These are phyloP conservation scores for Ictalurus punctatus DNA, from an alignment of 2,113 vertebrate genomes.

Conservation along the genomic window DNA sequence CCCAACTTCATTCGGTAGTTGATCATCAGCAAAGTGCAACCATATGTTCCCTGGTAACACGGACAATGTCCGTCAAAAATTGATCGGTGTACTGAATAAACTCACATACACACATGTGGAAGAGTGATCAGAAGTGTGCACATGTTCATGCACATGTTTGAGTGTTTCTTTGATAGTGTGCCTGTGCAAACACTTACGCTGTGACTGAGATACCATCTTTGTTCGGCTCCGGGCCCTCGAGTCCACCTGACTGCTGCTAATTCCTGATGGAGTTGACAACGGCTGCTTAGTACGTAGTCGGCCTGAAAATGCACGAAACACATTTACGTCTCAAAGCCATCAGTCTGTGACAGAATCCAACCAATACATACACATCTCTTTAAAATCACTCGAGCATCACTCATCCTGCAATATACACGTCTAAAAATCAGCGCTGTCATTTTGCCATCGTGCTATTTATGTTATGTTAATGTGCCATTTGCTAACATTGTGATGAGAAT, in stretches of 20 bases:
- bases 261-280: constrained; percentile 76
- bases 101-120: not conserved
- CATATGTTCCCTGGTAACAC: not conserved
- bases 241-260: constrained; percentile 83
- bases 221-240: constrained; percentile 90
- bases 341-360: not conserved
- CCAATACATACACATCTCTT: not conserved
- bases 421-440: not conserved
- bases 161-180: not conserved
- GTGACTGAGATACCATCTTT: constrained; percentile 95
- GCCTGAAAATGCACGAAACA: constrained; percentile 66
- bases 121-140: not conserved
- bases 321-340: not conserved
- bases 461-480: not conserved
- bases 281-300: constrained; percentile 84
- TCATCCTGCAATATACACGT: not conserved
- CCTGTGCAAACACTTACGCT: constrained; percentile 81
- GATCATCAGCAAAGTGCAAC: not conserved
- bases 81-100: not conserved
- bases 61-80: not conserved
- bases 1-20: not conserved
- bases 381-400: not conserved
- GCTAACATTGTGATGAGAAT: not conserved
- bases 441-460: not conserved
- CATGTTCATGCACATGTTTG: not conserved